Base-by-base conservation (phyloP, 2,888 invertebrate species). In the Oscheius sp. region DNA sequence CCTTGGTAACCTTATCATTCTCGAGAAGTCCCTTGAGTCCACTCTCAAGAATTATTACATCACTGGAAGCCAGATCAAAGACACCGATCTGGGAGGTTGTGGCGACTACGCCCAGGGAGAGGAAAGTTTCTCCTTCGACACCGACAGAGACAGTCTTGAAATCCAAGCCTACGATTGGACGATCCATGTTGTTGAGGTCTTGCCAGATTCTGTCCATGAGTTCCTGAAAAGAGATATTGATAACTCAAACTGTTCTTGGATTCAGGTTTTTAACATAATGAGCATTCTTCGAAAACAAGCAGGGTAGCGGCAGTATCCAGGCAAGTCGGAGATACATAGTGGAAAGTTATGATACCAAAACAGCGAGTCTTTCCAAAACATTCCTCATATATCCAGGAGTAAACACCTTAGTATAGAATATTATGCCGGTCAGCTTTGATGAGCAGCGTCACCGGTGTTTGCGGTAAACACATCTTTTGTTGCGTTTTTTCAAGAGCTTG, bases 121-220 rank as follows among this genome's bases (percentile, higher is more conserved):
- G 91, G 84, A 94, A 94, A 89, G 96, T 96, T 71, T 94, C 95
- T 1, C 93, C 91, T 33, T 80, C 79, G 7, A 80, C 79, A 33
- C 96, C 96, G 77, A 96, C 91, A 90, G 95, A 96, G 71, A 96
- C 94, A 21, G 96, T 95, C 91, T 96, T 96, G 86, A 95, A 95
- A 89, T 96, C 96, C 87, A 96, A 93, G 0, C 95, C 94, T 33
- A 96, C 92, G 7, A 90, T 85, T n/a, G 85, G 82, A 60, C 78
- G 79, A 13, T 79, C 80, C 76, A 78, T 75, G 11, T 76, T 74
- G 73, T 84, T 81, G 9, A 87, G 65, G 47, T 88, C 87, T 32
- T 78, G 74, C 77, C 80, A 79, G 10, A 87, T 68, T 48, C 79
- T 77, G 3, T 79, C 76, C 51, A 87, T 80, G n/a, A 84, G 68